Conservation (phyloP, 1,140 invertebrate species). For the Calliopsis andreniformis region DNA sequence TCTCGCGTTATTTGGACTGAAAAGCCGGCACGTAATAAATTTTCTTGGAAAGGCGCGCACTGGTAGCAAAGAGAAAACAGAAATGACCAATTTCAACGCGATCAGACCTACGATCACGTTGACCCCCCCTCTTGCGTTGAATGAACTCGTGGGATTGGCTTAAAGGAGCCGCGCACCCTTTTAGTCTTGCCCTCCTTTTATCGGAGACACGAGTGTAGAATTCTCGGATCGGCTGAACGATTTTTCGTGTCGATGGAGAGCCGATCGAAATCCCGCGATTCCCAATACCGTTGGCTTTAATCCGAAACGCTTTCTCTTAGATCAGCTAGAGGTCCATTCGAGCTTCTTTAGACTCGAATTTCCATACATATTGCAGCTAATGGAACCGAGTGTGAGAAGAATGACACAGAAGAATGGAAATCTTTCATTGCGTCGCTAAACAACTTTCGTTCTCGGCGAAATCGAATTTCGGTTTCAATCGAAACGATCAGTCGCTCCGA, state of each 20-base stretch:
- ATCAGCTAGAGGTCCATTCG: constrained; percentile 3
- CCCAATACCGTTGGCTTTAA: constrained; percentile 8
- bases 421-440: neutral
- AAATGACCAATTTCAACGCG: too few species aligned
- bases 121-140: too few species aligned
- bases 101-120: too few species aligned
- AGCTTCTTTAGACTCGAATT: constrained; percentile 34
- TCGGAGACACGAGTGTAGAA: neutral
- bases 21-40: too few species aligned
- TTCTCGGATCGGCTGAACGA: constrained; percentile 8
- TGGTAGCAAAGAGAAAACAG: too few species aligned
- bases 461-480: constrained; percentile 36
- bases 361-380: constrained; percentile 55
- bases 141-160: too few species aligned
- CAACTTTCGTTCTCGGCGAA: neutral
- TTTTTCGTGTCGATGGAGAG: constrained; percentile 13
- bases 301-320: constrained; percentile 20
- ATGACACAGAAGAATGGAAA: constrained; percentile 10
- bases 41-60: too few species aligned
- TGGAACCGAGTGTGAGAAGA: constrained; percentile 15
- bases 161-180: neutral
- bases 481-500: neutral
- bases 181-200: constrained; percentile 1
- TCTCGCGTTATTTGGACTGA: too few species aligned
- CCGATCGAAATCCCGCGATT: constrained; percentile 9